Conservation (phyloP, 2,888 invertebrate species). For the Tachina grossa region DNA sequence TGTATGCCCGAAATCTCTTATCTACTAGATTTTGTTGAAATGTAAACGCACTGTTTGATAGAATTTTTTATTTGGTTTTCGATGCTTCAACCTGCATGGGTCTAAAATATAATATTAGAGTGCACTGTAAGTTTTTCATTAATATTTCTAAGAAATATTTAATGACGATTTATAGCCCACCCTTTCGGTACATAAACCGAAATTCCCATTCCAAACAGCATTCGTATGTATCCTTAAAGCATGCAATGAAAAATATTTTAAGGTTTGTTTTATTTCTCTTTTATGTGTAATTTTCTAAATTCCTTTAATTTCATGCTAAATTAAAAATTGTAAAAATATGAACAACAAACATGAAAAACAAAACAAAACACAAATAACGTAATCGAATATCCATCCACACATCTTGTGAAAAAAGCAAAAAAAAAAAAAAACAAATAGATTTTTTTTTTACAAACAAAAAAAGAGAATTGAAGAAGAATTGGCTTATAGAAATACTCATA, state of each 20-base stretch:
- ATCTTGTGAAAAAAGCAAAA: slow-evolving; percentile 9
- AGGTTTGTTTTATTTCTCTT: slow-evolving; percentile 43
- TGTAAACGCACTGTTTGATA: too few relatives aligned
- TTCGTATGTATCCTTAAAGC: slow-evolving; percentile 34
- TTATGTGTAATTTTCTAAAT: slow-evolving; percentile 71
- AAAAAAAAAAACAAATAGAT: slow-evolving; percentile 45
- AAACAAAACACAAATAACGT: slow-evolving; percentile 57
- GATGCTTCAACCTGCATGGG: too few relatives aligned
- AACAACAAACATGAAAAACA: slow-evolving; percentile 59
- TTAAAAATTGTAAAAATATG: slow-evolving; percentile 74
- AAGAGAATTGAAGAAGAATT: slow-evolving; percentile 38
- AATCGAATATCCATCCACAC: slow-evolving; percentile 64
- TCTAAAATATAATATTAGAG: too few relatives aligned
- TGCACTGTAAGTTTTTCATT: too few relatives aligned
- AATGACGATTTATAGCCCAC: neutral
- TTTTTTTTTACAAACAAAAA: slow-evolving; percentile 11
- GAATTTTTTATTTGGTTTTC: too few relatives aligned
- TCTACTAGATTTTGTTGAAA: too few relatives aligned
- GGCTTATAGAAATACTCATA: neutral
- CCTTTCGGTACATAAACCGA: neutral
- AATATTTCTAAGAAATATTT: too few relatives aligned
- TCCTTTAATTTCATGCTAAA: slow-evolving; percentile 76
- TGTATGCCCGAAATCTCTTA: too few relatives aligned
- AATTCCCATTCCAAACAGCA: slow-evolving; percentile 12
- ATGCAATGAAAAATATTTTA: slow-evolving; percentile 62